Evolutionary conservation across 2,797 vertebrate species (phyloP).

Genomic region (Otus scops): DNA sequence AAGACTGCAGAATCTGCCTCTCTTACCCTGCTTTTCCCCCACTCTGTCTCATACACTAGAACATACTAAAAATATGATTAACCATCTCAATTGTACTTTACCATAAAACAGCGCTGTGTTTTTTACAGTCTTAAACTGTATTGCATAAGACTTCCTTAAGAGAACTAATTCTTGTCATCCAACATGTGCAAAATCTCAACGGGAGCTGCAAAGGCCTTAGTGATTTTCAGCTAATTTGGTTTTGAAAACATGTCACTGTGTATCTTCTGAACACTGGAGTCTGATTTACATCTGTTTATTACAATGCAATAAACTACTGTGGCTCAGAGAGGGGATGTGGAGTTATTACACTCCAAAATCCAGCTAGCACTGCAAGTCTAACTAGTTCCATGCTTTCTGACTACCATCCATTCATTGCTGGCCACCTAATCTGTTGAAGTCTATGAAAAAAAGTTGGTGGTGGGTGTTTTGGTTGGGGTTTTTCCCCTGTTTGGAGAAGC

Average conservation of each 20-base stretch:
- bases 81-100: background rate
- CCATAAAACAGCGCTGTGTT: background rate
- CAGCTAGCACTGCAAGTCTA: background rate
- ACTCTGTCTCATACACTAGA: background rate
- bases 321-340: fast-evolving
- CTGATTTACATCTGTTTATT: background rate
- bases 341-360: background rate
- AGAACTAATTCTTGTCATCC: background rate
- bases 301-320: background rate
- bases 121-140: background rate
- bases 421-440: background rate
- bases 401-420: background rate
- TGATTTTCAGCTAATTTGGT: background rate
- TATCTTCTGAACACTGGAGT: background rate
- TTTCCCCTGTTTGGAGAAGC: background rate
- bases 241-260: background rate
- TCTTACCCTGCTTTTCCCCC: background rate
- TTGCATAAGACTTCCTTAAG: background rate
- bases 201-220: background rate
- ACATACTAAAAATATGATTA: background rate
- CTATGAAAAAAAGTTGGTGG: background rate
- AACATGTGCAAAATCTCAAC: background rate
- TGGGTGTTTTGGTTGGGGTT: fast-evolving
- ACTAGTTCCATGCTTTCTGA: background rate
- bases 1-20: background rate